phyloP scores from a whole-genome alignment of 92 coral and sea anemone species.

The Phenganax marumi region DNA sequence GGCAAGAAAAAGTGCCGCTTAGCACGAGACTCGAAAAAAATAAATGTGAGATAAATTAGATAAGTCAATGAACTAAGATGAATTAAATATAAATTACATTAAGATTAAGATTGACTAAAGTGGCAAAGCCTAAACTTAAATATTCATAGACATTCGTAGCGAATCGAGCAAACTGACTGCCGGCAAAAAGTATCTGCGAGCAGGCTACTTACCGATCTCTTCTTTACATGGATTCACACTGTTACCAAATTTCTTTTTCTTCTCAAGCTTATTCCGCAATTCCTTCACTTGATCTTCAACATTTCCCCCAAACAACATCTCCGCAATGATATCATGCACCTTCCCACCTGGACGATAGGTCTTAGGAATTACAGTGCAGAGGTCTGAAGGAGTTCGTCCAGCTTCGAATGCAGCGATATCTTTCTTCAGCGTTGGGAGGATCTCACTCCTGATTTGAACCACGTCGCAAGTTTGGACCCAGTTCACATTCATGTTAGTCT shows the following conservation, averaged over 20 bases:
- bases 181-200: no score
- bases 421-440: conserved; percentile 55
- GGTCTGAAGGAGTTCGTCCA: conserved; percentile 51
- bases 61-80: no score
- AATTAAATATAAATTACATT: no score
- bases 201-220: no score
- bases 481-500: conserved; percentile 47
- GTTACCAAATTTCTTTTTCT: neutral
- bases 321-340: conserved; percentile 50
- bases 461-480: conserved; percentile 53
- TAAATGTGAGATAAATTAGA: no score
- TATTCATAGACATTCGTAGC: no score
- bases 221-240: neutral
- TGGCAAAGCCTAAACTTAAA: no score
- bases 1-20: no score
- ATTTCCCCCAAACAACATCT: conserved; percentile 58
- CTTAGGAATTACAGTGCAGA: conserved; percentile 58
- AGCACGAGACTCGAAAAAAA: no score
- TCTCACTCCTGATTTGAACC: conserved; percentile 56
- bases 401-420: conserved; percentile 57
- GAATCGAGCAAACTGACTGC: no score
- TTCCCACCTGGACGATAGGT: conserved; percentile 50
- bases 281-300: conserved; percentile 53
- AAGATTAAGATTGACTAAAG: no score
- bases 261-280: conserved; percentile 50